Evolutionary conservation across 1,140 invertebrate species (phyloP).

Genomic region (Dinoponera quadriceps): DNA sequence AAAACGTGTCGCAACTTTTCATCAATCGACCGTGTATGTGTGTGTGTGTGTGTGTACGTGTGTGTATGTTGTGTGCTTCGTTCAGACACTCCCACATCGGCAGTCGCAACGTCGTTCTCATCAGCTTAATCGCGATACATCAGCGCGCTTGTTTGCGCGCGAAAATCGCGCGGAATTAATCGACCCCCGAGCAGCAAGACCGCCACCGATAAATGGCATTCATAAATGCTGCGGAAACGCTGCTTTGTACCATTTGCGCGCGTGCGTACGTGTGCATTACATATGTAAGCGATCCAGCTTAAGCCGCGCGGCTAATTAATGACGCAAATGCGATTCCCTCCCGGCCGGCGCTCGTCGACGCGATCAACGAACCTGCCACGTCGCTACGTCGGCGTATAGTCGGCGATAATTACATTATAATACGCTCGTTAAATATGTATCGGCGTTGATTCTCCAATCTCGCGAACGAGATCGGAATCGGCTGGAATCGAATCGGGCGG

Average conservation of each 20-base stretch:
- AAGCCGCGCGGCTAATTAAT: slow-evolving; percentile 34
- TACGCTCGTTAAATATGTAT: background rate
- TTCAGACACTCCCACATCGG: too few relatives aligned
- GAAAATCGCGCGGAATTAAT: slow-evolving; percentile 13
- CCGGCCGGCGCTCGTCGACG: background rate
- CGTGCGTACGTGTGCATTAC: background rate
- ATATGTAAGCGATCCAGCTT: background rate
- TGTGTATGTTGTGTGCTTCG: too few relatives aligned
- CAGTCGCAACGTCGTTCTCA: background rate
- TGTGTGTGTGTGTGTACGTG: too few relatives aligned
- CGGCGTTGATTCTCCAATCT: too few relatives aligned
- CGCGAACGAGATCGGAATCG: too few relatives aligned
- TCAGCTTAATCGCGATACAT: background rate
- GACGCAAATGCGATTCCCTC: background rate
- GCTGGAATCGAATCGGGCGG: too few relatives aligned
- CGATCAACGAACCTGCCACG: background rate
- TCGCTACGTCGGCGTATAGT: background rate
- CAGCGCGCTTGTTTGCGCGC: slow-evolving; percentile 16
- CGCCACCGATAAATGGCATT: slow-evolving; percentile 15
- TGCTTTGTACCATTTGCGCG: background rate
- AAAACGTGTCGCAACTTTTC: too few relatives aligned
- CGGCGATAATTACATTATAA: background rate
- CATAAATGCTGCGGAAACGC: slow-evolving; percentile 13
- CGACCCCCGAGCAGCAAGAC: background rate
- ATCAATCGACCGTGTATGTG: too few relatives aligned